A percentile compares a stretch with the other conserved stretches of the same genome.
Evolutionary conservation across 2,113 vertebrate species (phyloP).

Genomic region (Hymenochirus boettgeri): DNA sequence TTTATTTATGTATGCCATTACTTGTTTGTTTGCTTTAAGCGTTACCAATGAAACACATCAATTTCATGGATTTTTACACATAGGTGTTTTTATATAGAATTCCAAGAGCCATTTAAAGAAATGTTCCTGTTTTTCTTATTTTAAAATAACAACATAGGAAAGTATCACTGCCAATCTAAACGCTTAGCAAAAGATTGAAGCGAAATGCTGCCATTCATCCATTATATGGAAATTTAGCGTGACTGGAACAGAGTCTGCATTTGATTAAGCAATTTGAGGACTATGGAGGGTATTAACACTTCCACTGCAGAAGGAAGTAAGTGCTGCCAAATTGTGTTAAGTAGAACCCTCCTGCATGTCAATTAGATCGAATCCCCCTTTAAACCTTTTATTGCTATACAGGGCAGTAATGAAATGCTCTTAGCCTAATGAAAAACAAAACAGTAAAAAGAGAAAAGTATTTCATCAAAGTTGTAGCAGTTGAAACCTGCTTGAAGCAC

Average conservation of each 20-base stretch:
- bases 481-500: not conserved
- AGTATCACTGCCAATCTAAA: conserved; percentile 43
- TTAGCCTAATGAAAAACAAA: not conserved
- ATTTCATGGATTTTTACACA: not conserved
- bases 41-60: not conserved
- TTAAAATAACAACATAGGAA: not conserved
- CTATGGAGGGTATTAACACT: conserved; percentile 48
- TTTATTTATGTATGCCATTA: conserved; percentile 6
- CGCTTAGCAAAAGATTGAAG: conserved; percentile 48
- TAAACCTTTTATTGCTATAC: not conserved
- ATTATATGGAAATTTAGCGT: conserved; percentile 64
- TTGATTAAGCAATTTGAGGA: conserved; percentile 63
- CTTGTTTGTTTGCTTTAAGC: not conserved
- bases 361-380: conserved; percentile 2
- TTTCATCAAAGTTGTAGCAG: not conserved
- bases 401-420: not conserved
- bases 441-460: not conserved
- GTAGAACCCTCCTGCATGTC: not conserved
- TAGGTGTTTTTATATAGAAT: not conserved
- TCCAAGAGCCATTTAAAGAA: not conserved
- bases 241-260: conserved; percentile 67
- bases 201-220: conserved; percentile 55
- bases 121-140: not conserved
- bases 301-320: conserved; percentile 7
- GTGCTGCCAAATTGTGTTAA: conserved; percentile 5